Conservation (phyloP, 2,888 invertebrate species). For the Anaspis maculata region DNA sequence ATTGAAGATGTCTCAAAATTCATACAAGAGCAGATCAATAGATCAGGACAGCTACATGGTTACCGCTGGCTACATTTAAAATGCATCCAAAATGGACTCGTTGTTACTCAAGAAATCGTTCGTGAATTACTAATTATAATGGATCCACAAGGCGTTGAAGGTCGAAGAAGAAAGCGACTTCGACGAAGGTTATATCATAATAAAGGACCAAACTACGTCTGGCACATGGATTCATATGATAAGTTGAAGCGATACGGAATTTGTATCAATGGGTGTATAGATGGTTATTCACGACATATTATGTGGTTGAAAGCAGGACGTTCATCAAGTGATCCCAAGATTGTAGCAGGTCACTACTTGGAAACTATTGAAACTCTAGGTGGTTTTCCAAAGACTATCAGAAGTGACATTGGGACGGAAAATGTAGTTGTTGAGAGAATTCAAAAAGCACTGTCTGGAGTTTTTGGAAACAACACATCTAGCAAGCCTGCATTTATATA, state of each 20-base stretch:
- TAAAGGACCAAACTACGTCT: constrained; percentile 13
- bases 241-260: constrained; percentile 14
- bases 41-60: neutral
- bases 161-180: constrained; percentile 10
- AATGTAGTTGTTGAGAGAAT: constrained; percentile 12
- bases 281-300: constrained; percentile 1
- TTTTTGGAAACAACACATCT: neutral
- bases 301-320: neutral
- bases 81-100: neutral
- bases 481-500: neutral
- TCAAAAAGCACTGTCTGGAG: constrained; percentile 4
- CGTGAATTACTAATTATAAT: neutral
- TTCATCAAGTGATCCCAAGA: neutral
- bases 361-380: neutral
- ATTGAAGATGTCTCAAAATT: neutral
- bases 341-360: neutral
- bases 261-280: constrained; percentile 1
- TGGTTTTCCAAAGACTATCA: constrained; percentile 9
- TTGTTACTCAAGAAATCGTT: neutral
- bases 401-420: constrained; percentile 17
- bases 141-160: constrained; percentile 6
- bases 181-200: constrained; percentile 11
- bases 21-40: neutral
- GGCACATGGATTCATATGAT: constrained; percentile 17
- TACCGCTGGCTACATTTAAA: neutral